phyloP scores from a whole-genome alignment of 2,113 vertebrate species.

The Chroicocephalus ridibundus region DNA sequence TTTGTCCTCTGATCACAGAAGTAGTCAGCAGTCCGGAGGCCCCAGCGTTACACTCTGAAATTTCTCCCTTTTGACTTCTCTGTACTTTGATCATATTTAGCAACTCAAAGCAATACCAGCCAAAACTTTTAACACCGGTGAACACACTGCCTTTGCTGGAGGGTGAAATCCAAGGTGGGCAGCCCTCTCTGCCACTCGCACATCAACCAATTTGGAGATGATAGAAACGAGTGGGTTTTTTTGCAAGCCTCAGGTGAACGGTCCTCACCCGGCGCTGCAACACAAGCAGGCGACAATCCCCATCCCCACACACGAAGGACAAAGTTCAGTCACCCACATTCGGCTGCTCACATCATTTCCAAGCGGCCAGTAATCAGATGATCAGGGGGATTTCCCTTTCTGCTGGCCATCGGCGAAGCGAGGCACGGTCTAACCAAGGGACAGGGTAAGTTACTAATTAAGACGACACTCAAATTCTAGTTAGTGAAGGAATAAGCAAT shows the following conservation, averaged over 20 bases:
- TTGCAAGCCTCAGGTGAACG: neutral
- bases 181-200: neutral
- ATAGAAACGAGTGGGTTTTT: rapidly evolving
- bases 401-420: rapidly evolving
- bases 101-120: neutral
- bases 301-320: neutral
- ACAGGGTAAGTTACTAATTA: neutral
- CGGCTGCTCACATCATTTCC: neutral
- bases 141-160: neutral
- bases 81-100: neutral
- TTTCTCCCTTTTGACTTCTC: neutral
- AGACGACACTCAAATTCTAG: neutral
- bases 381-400: rapidly evolving
- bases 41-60: rapidly evolving
- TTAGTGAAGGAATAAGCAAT: neutral
- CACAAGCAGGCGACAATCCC: neutral
- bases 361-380: rapidly evolving
- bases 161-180: neutral
- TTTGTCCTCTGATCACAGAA: neutral
- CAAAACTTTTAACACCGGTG: neutral
- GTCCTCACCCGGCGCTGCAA: rapidly evolving
- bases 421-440: neutral
- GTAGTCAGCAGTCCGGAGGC: neutral
- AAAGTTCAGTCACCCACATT: neutral
- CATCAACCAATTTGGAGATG: rapidly evolving